Evolutionary conservation across 2,113 vertebrate genomes (phyloP), one percentile per base, ranked within the genome.

Genomic region (Hippopotamus amphibius): DNA sequence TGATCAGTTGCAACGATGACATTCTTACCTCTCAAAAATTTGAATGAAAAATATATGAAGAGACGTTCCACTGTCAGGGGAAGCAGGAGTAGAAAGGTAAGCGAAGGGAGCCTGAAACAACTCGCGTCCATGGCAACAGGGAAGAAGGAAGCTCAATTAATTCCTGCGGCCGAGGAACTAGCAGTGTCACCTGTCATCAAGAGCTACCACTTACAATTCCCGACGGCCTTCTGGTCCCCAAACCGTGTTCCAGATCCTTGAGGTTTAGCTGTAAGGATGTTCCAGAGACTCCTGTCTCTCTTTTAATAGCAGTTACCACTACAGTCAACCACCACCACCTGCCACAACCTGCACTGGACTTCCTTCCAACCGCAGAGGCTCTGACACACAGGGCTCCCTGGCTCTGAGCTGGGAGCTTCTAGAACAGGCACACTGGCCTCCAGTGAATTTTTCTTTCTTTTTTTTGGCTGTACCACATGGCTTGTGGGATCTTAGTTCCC

Each of bases 61-160:
- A 82, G 79, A 84, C 1, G 19, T 14, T 66, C 33, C 15, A 16
- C n/a, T n/a, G 2, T 79, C 46, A 30, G 2, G 63, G 46, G 33
- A 93, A 84, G 6, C 15, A 68, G 26, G 77, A 88, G 24, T 28
- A 74, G 50, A 96, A 93, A 82, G 61, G 53, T 50, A 80, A 84
- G 43, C 6, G 50, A 90, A 71, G 5, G 82, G 53, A 94, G 16
- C 16, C 16, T 33, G 9, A 92, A 90, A 77, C 7, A 15, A 69
- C 16, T 37, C 13, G 22, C 16, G 7, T 63, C 26, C 61, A 66
- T 19, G 11, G 61, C 48, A 90, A 68, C 90, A 41, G 41, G 57
- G n/a, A 66, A 76, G 22, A 90, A 93, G 33, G n/a, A 71, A 90
- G 37, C 14, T 83, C 63, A 90, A 37, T 77, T 88, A 69, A 88